A percentile compares a stretch with the other conserved stretches of the same genome.
Evolutionary conservation across 2,888 invertebrate genomes (phyloP).

Genomic region (Lochmaea capreae): DNA sequence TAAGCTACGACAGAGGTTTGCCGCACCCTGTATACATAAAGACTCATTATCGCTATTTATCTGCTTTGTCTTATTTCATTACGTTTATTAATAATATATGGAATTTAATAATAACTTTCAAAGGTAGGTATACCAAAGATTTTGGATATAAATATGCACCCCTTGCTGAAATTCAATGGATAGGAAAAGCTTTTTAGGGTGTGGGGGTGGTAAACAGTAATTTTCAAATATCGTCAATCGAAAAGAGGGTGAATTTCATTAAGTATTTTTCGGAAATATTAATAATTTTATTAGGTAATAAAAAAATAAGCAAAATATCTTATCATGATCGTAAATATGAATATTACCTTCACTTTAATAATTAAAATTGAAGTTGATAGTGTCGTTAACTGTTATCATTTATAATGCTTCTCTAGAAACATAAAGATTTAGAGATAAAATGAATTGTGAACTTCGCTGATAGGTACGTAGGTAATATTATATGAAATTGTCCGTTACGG

Average conservation of each 20-base stretch:
- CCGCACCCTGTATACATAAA: too few species aligned
- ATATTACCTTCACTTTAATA: neutral
- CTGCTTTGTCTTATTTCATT: conserved; percentile 14
- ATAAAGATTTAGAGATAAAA: neutral
- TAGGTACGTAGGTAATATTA: too few species aligned
- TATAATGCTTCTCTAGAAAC: conserved; percentile 2
- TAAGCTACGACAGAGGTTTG: too few species aligned
- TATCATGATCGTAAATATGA: neutral
- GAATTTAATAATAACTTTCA: conserved; percentile 15
- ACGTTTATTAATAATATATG: conserved; percentile 13
- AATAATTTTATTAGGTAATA: neutral
- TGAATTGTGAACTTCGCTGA: neutral
- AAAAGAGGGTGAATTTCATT: neutral
- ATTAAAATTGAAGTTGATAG: conserved; percentile 3
- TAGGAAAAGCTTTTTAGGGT: conserved; percentile 10
- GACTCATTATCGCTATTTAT: neutral
- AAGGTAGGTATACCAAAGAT: neutral
- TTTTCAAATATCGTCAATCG: conserved; percentile 11
- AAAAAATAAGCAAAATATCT: neutral
- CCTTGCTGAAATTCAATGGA: conserved; percentile 12
- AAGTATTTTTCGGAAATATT: too few species aligned
- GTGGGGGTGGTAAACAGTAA: neutral
- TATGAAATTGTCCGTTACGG: too few species aligned
- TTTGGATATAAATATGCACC: conserved; percentile 16
- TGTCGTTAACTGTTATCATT: neutral